A percentile compares a stretch with the other conserved stretches of the same genome.
Conservation (phyloP, 2,113 vertebrate species). For the Oreocharis arfaki region DNA sequence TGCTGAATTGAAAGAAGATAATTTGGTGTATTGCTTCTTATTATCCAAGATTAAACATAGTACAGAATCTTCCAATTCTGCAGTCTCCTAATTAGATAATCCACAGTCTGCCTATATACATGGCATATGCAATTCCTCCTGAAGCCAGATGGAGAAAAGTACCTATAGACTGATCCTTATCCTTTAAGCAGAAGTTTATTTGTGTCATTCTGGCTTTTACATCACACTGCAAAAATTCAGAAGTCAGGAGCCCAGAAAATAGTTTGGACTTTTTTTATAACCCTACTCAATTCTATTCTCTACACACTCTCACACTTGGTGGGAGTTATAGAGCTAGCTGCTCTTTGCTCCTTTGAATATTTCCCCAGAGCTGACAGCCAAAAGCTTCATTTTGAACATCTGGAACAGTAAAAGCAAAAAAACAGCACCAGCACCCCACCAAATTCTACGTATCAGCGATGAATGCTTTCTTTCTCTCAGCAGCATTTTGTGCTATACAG, state of each 20-base stretch:
- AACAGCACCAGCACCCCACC: background rate
- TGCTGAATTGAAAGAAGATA: background rate
- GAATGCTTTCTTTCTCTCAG: background rate
- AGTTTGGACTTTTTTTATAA: background rate
- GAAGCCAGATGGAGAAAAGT: background rate
- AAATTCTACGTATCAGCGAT: background rate
- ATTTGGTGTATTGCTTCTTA: background rate
- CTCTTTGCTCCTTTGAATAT: background rate
- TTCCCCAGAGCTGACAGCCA: background rate
- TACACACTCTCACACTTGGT: rapidly evolving
- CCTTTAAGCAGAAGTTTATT: background rate
- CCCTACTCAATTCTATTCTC: background rate
- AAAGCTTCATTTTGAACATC: conserved; percentile 20
- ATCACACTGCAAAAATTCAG: background rate
- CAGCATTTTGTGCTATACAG: background rate
- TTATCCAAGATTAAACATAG: background rate
- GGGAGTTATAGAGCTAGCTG: background rate
- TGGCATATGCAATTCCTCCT: background rate
- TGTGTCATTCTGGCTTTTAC: background rate
- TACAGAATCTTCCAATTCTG: background rate
- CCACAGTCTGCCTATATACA: background rate
- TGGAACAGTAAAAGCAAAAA: conserved; percentile 3
- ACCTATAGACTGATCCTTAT: background rate
- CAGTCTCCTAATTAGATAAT: background rate
- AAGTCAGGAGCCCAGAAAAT: background rate